phyloP scores from a whole-genome alignment of 2,797 vertebrate species.

The Myoxocephalus aenaeus region DNA sequence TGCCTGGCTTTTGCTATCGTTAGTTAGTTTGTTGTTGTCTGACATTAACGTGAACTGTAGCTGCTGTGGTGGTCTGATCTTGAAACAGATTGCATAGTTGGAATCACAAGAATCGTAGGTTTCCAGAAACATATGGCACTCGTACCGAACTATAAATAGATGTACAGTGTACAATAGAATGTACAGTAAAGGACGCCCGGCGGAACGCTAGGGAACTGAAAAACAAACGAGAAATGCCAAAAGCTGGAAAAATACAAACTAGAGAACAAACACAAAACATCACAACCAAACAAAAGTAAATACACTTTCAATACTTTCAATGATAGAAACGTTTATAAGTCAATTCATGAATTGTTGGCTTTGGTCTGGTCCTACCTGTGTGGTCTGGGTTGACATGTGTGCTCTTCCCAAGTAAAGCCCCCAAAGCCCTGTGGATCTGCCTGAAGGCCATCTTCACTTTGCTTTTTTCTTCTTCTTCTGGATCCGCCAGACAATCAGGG shows the following conservation, averaged over 20 bases:
- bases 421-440: constrained; percentile 83
- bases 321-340: neutral
- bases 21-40: too few relatives aligned
- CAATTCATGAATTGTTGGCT: neutral
- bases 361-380: constrained; percentile 17
- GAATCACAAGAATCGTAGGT: too few relatives aligned
- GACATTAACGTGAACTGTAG: too few relatives aligned
- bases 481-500: constrained; percentile 77
- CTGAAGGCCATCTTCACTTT: constrained; percentile 87
- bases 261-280: too few relatives aligned
- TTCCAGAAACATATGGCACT: too few relatives aligned
- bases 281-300: neutral
- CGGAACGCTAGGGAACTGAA: too few relatives aligned
- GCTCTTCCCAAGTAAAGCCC: constrained; percentile 35
- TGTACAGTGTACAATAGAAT: too few relatives aligned
- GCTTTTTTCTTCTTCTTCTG: constrained; percentile 87
- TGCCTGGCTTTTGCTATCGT: too few relatives aligned
- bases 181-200: too few relatives aligned
- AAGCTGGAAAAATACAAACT: neutral
- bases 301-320: neutral
- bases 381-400: neutral
- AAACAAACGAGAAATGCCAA: neutral
- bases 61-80: too few relatives aligned
- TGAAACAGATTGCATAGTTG: too few relatives aligned
- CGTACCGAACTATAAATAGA: too few relatives aligned